Conservation (phyloP, 2,113 vertebrate species). For the Chaetorhynchus papuensis region DNA sequence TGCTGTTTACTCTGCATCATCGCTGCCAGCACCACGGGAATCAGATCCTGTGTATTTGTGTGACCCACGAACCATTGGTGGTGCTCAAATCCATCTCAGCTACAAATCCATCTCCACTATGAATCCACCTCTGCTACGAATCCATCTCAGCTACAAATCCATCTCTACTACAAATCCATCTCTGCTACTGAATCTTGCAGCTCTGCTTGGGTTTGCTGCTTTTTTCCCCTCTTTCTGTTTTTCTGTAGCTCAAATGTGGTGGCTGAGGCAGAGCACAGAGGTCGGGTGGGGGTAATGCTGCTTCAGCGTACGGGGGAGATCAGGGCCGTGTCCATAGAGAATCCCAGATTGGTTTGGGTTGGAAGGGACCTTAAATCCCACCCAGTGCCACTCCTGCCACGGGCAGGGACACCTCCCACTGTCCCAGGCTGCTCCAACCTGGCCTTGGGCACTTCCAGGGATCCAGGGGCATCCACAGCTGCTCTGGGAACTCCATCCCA, state of each 20-base stretch:
- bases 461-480: background rate
- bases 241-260: background rate
- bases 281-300: background rate
- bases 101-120: background rate
- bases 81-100: background rate
- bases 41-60: accelerated
- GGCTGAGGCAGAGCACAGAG: background rate
- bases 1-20: background rate
- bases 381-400: background rate
- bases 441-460: background rate
- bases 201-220: background rate
- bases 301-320: accelerated
- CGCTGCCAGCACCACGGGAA: background rate
- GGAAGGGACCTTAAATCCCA: background rate
- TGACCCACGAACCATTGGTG: background rate
- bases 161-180: too few species aligned
- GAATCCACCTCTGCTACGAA: background rate
- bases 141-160: background rate
- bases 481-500: background rate
- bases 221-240: background rate
- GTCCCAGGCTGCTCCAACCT: accelerated
- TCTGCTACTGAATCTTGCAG: background rate
- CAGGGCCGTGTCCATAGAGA: background rate
- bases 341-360: background rate
- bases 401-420: background rate